Evolutionary conservation across 2,113 vertebrate species (phyloP), one percentile per base, ranked within the genome.

Genomic region (Sula dactylatra): DNA sequence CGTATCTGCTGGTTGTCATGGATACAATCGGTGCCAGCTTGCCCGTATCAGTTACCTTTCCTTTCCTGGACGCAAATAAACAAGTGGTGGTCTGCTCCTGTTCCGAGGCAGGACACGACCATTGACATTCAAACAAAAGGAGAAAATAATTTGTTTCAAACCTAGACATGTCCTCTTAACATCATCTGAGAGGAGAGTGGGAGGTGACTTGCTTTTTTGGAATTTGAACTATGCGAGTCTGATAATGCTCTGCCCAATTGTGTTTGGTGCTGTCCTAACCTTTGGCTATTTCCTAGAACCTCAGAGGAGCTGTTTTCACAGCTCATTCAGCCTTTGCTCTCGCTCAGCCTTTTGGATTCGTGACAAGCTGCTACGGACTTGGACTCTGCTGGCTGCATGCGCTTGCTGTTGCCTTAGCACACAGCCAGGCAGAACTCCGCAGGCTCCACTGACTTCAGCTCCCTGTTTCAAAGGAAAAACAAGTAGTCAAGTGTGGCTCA

Each of bases 1-100:
- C 66, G 0, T 55, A 55, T 86, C 97, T 86, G 96, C 91, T 50
- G 81, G 97, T 97, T 97, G 97, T 36, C 97, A 97, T 97, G 96
- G 97, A 77, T 74, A 96, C 96, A 73, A 96, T 96, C 91, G 22
- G 84, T 87, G 86, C 76, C 27, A n/a, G 54, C 11, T 89, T 91
- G 73, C 93, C 93, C 25, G 44, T 22, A 91, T 95, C 97, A 12
- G 58, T 90, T 92, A 74, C 94, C 93, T 97, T 95, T 94, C 64
- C 67, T 55, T 73, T 59, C 92, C 95, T 40, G 88, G 94, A 86
- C 81, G 88, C 81, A 40, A 89, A 77, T 16, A n/a, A 64, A 22
- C 0, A 1, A 40, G 69, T 0, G n/a, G 65, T 19, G 62, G 21
- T 38, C 71, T 24, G 38, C 36, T 61, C 55, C 44, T 42, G 40